Evolutionary conservation across 2,113 vertebrate species (phyloP).

Genomic region (Machaerirhynchus nigripectus): DNA sequence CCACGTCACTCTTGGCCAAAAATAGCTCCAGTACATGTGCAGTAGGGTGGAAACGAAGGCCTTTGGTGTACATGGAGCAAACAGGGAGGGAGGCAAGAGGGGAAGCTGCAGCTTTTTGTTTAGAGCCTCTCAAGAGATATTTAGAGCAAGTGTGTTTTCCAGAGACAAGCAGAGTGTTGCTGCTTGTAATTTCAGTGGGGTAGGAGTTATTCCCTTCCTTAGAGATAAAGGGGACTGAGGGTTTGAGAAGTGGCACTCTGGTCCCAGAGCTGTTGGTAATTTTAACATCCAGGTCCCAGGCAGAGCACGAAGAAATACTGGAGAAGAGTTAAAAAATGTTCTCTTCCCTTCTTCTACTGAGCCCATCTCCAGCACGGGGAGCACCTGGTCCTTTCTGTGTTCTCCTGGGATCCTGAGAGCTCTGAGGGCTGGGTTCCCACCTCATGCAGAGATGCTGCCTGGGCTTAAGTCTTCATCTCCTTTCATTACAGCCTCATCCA

Average conservation of each 20-base stretch:
- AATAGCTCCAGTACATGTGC: constrained; percentile 53
- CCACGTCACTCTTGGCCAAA: constrained; percentile 36
- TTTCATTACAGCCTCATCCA: background rate
- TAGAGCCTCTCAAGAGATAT: background rate
- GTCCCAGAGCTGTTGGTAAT: background rate
- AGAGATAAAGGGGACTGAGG: background rate
- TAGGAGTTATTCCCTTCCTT: background rate
- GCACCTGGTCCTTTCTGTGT: background rate
- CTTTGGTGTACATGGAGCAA: background rate
- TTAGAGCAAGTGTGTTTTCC: background rate
- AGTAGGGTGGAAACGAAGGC: constrained; percentile 36
- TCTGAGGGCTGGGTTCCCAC: background rate
- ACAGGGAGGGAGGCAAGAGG: background rate
- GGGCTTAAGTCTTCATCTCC: background rate
- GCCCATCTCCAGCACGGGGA: fast-evolving
- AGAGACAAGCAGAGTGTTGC: background rate
- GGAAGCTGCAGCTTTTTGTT: constrained; percentile 4
- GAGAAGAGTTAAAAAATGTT: background rate
- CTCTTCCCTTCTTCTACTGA: background rate
- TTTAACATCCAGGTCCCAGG: background rate
- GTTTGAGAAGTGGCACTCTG: background rate
- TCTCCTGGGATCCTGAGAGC: background rate
- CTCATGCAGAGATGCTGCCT: background rate
- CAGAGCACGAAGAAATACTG: background rate
- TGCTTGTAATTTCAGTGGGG: background rate